phyloP scores from a whole-genome alignment of 2,888 invertebrate species.

The Sinohyriopsis cumingii region DNA sequence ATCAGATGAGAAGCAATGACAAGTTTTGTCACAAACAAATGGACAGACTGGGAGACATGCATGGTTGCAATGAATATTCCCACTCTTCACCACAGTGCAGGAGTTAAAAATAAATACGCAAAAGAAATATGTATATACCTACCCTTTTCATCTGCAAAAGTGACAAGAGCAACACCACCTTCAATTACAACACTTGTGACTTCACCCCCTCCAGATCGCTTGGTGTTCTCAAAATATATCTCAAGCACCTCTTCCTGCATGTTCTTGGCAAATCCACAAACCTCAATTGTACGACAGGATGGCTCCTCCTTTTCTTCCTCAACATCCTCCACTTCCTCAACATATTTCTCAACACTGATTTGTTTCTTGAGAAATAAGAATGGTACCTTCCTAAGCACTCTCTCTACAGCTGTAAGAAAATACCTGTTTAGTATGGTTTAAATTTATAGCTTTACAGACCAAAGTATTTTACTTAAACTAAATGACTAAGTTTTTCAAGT shows the following conservation, averaged over 20 bases:
- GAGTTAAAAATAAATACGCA: too few relatives aligned
- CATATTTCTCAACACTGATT: conserved; percentile 12
- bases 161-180: too few relatives aligned
- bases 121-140: neutral
- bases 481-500: too few relatives aligned
- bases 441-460: too few relatives aligned
- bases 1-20: too few relatives aligned
- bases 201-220: conserved; percentile 19
- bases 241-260: conserved; percentile 21
- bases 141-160: neutral
- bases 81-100: too few relatives aligned
- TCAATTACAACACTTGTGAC: too few relatives aligned
- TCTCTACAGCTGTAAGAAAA: conserved; percentile 5
- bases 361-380: conserved; percentile 11
- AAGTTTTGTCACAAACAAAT: too few relatives aligned
- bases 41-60: too few relatives aligned
- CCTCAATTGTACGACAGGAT: conserved; percentile 14
- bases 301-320: neutral
- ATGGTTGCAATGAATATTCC: too few relatives aligned
- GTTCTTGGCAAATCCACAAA: conserved; percentile 15
- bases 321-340: neutral
- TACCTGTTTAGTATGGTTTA: neutral
- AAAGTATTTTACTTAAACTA: too few relatives aligned
- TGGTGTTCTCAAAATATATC: conserved; percentile 28
- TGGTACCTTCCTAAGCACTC: conserved; percentile 2